Percentiles rank a stretch among this genome's conserved stretches.
Conservation (phyloP, 1,140 invertebrate species). For the Drosophila malerkotliana region DNA sequence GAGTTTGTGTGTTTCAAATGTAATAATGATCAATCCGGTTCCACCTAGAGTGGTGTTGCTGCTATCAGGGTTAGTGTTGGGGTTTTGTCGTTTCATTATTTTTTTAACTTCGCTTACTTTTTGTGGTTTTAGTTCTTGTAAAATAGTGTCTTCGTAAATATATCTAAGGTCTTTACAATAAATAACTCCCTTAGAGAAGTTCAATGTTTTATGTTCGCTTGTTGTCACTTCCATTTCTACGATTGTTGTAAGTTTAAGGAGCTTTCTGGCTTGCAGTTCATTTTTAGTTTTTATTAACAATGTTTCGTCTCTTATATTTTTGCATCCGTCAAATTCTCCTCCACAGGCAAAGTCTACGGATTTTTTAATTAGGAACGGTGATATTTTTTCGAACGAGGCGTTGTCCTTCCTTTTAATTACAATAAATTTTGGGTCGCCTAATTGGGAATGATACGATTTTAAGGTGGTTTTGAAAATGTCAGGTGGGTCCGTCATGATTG, state of each 20-base stretch:
- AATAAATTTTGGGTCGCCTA: slow-evolving; percentile 1
- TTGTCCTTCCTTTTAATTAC: slow-evolving; percentile 1
- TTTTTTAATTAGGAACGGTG: slow-evolving; percentile 3
- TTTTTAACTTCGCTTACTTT: slow-evolving; percentile 9
- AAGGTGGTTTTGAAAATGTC: neutral
- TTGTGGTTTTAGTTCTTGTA: slow-evolving; percentile 16
- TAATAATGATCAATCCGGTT: slow-evolving; percentile 6
- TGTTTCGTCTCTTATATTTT: slow-evolving; percentile 1
- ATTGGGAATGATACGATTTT: slow-evolving; percentile 1
- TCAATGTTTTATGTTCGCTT: slow-evolving; percentile 13
- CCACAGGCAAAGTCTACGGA: slow-evolving; percentile 4
- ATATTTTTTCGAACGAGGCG: neutral
- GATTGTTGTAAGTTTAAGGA: slow-evolving; percentile 1
- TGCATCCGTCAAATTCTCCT: neutral
- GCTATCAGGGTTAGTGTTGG: too few species aligned
- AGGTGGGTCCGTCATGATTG: slow-evolving; percentile 7
- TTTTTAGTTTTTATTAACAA: slow-evolving; percentile 15
- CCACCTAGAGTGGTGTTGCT: slow-evolving; percentile 5
- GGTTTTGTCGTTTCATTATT: slow-evolving; percentile 7
- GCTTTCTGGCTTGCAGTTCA: slow-evolving; percentile 7
- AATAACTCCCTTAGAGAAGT: slow-evolving; percentile 12
- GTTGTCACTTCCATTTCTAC: slow-evolving; percentile 6
- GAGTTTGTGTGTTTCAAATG: slow-evolving; percentile 3
- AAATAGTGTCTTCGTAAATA: slow-evolving; percentile 5
- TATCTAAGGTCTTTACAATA: slow-evolving; percentile 8